phyloP scores from a whole-genome alignment of 2,888 invertebrate species.

The Tipula helvola region DNA sequence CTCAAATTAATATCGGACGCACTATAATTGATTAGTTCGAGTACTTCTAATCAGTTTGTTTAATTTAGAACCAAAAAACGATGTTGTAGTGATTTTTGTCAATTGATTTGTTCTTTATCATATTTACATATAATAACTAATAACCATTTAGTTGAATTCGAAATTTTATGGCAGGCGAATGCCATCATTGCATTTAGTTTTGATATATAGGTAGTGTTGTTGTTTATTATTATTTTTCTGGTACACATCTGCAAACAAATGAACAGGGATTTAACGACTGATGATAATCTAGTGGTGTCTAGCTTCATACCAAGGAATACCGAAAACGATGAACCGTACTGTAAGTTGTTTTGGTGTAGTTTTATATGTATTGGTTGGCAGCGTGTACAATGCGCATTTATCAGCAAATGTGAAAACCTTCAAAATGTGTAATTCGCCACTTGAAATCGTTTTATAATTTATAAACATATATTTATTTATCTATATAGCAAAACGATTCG shows the following conservation, averaged over 20 bases:
- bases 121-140: background rate
- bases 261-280: background rate
- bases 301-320: background rate
- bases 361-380: background rate
- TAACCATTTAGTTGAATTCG: background rate
- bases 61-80: background rate
- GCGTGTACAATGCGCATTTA: background rate
- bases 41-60: background rate
- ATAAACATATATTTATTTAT: background rate
- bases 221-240: background rate
- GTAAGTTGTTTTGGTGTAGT: background rate
- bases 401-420: no score
- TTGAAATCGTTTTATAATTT: background rate
- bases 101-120: background rate
- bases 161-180: background rate
- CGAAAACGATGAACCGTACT: background rate
- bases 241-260: background rate
- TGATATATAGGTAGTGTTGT: background rate
- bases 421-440: background rate
- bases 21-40: background rate
- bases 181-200: background rate
- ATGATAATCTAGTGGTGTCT: background rate
- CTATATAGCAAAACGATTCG: constrained; percentile 16
- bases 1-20: no score
- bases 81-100: background rate